Percentiles rank a stretch among this genome's conserved stretches.
phyloP scores from a whole-genome alignment of 2,797 vertebrate species.

The Pseudocheirus occidentalis region DNA sequence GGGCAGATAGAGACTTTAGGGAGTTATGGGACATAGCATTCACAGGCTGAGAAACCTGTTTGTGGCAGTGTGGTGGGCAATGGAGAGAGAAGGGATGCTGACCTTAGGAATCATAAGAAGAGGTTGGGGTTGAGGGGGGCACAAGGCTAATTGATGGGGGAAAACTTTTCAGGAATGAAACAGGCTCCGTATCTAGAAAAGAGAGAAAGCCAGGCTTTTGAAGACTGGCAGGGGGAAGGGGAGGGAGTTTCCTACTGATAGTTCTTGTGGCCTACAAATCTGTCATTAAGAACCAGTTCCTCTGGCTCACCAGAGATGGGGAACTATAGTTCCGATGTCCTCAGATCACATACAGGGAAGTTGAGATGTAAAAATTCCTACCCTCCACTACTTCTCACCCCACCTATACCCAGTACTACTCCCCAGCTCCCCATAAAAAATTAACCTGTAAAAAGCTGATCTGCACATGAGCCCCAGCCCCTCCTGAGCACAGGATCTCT shows the following conservation, averaged over 20 bases:
- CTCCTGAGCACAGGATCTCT: background rate
- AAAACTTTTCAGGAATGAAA: background rate
- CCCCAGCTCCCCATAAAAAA: background rate
- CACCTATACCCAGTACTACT: background rate
- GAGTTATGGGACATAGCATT: background rate
- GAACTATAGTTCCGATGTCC: background rate
- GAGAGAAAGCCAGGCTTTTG: background rate
- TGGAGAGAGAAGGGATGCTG: background rate
- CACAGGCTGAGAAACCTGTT: background rate
- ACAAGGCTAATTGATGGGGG: background rate
- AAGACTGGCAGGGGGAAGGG: background rate
- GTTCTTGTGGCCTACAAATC: background rate
- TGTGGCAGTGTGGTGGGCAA: background rate
- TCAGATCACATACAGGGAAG: background rate
- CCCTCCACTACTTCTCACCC: background rate
- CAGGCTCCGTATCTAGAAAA: background rate
- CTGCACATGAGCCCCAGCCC: background rate
- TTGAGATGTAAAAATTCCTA: background rate
- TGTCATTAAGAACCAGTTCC: background rate
- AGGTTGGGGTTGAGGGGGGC: background rate
- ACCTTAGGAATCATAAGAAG: background rate
- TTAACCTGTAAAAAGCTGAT: background rate
- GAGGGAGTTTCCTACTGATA: background rate
- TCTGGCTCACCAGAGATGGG: background rate
- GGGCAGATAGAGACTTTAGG: background rate